Conservation (phyloP, 2,113 vertebrate species). For the Paramormyrops kingsleyae region DNA sequence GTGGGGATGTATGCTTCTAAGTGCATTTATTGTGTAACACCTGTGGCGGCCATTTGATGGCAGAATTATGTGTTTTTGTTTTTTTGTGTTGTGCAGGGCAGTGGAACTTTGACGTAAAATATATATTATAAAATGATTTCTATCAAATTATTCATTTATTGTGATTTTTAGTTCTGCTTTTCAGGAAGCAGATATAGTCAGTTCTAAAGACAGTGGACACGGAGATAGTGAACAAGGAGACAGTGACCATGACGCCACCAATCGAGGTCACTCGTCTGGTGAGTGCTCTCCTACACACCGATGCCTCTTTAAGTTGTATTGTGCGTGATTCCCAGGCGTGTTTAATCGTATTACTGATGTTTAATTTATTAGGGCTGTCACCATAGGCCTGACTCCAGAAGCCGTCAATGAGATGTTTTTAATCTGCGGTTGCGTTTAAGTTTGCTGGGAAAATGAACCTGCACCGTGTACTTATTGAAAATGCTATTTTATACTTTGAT, state of each 20-base stretch:
- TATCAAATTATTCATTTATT: constrained; percentile 23
- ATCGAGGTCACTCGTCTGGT: constrained; percentile 93
- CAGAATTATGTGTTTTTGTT: constrained; percentile 64
- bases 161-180: constrained; percentile 80
- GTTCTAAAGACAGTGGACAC: constrained; percentile 98
- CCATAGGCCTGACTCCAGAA: neutral
- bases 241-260: constrained; percentile 96
- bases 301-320: neutral
- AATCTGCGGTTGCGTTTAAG: neutral
- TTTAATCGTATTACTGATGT: neutral
- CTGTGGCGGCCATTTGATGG: constrained; percentile 62
- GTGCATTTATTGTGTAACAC: constrained; percentile 51
- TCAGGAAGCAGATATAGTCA: constrained; percentile 96
- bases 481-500: neutral
- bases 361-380: neutral
- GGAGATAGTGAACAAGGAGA: constrained; percentile 98
- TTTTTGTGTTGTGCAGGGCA: constrained; percentile 25
- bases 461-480: neutral
- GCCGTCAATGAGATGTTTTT: neutral
- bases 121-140: neutral
- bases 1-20: neutral
- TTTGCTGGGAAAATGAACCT: neutral
- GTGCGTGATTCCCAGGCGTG: neutral
- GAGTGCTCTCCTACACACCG: constrained; percentile 46
- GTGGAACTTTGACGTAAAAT: constrained; percentile 24